Evolutionary conservation across 2,797 vertebrate genomes (phyloP).

Genomic region (Hoplostethus atlanticus): DNA sequence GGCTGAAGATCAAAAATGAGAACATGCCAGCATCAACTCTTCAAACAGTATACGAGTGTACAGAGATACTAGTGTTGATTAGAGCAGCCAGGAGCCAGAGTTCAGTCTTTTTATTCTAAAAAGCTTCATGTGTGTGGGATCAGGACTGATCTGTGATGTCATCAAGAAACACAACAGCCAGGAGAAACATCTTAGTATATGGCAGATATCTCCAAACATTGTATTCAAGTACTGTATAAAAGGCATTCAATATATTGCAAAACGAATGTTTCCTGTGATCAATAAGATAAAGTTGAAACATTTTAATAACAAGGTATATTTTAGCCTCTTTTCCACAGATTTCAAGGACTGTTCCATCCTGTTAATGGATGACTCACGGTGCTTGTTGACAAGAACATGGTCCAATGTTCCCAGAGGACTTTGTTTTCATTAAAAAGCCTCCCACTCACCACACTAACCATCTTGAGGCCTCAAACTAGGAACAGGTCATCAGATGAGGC

Average conservation of each 20-base stretch:
- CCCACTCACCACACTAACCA: slow-evolving; percentile 55
- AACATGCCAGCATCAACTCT: too few species aligned
- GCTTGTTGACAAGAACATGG: slow-evolving; percentile 76
- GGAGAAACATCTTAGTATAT: too few species aligned
- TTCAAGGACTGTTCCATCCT: slow-evolving; percentile 61
- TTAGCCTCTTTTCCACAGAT: slow-evolving; percentile 28
- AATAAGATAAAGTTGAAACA: background rate
- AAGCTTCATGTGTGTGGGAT: background rate
- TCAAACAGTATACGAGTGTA: too few species aligned
- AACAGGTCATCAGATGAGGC: slow-evolving; percentile 48
- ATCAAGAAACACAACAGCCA: too few species aligned
- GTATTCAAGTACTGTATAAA: slow-evolving; percentile 27
- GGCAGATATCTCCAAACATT: slow-evolving; percentile 12
- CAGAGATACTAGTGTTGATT: too few species aligned
- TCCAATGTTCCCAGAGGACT: slow-evolving; percentile 72
- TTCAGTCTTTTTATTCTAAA: background rate
- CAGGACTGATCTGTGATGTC: too few species aligned
- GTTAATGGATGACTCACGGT: slow-evolving; percentile 77
- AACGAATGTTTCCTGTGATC: slow-evolving; percentile 14
- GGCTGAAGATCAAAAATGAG: too few species aligned
- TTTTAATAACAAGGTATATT: slow-evolving; percentile 48
- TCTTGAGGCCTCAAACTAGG: slow-evolving; percentile 44
- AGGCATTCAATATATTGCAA: slow-evolving; percentile 32
- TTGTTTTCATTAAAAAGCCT: slow-evolving; percentile 62
- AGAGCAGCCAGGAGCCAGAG: too few species aligned